Conservation (phyloP, 2,888 invertebrate species). For the Nomada ferruginata region DNA sequence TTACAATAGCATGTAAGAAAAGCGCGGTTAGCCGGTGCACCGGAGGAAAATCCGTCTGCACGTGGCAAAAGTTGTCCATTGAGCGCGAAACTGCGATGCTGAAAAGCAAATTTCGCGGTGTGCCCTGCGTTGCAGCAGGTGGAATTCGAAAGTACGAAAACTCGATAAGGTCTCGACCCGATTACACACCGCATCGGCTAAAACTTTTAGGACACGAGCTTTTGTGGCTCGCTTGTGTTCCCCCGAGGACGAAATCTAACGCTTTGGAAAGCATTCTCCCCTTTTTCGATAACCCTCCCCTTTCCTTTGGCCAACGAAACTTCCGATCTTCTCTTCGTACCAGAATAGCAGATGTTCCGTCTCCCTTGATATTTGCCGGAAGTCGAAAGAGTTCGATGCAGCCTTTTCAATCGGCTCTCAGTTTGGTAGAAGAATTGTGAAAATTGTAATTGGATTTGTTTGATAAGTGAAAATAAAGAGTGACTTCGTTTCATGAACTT, state of each 20-base stretch:
- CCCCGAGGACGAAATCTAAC: constrained; percentile 39
- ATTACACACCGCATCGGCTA: constrained; percentile 61
- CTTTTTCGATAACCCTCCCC: constrained; percentile 38
- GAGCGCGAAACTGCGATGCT: constrained; percentile 45
- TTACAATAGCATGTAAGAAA: constrained; percentile 12
- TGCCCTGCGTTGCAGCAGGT: constrained; percentile 41
- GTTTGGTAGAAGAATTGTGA: not conserved
- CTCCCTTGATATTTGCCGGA: constrained; percentile 2
- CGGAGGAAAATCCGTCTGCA: constrained; percentile 35
- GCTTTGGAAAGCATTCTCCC: constrained; percentile 9
- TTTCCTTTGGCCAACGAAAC: constrained; percentile 19
- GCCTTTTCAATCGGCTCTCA: not conserved
- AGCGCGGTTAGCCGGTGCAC: not conserved
- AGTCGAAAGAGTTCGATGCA: not conserved
- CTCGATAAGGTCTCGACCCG: constrained; percentile 65
- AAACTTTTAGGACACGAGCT: constrained; percentile 51
- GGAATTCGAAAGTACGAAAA: constrained; percentile 68
- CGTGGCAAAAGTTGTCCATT: constrained; percentile 50
- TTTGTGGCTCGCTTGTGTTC: constrained; percentile 41
- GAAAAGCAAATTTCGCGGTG: constrained; percentile 62
- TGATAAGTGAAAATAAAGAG: not conserved
- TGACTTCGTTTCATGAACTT: not conserved
- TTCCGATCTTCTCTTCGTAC: constrained; percentile 6
- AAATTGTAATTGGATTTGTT: not conserved
- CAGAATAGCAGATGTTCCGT: constrained; percentile 1